phyloP scores from a whole-genome alignment of 1,140 invertebrate species.

The Campoletis sonorensis region DNA sequence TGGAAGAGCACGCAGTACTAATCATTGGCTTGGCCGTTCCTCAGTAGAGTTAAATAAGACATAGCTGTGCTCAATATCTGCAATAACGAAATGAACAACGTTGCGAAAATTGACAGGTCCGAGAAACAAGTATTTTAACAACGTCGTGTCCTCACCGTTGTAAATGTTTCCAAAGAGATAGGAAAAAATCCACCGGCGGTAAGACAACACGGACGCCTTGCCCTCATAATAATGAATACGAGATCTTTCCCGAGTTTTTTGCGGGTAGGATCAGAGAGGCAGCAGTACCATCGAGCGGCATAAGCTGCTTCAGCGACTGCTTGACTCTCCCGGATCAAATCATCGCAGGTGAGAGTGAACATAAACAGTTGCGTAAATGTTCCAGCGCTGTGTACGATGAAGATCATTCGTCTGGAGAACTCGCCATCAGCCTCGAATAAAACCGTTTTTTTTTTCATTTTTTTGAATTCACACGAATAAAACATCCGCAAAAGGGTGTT shows the following conservation, averaged over 20 bases:
- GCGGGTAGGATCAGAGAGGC: not conserved
- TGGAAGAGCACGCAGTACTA: not conserved
- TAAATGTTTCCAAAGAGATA: slow-evolving; percentile 52
- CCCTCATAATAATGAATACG: slow-evolving; percentile 46
- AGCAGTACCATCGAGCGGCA: slow-evolving; percentile 34
- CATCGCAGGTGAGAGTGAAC: slow-evolving; percentile 44
- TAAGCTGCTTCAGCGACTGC: slow-evolving; percentile 37
- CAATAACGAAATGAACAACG: not conserved
- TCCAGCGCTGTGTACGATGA: slow-evolving; percentile 26
- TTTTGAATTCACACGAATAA: too few relatives aligned
- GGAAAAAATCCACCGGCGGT: slow-evolving; percentile 52
- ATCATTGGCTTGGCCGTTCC: slow-evolving; percentile 12
- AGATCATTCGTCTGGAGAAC: not conserved
- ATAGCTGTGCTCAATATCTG: slow-evolving; percentile 46
- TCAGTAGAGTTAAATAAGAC: slow-evolving; percentile 48
- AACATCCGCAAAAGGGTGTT: too few relatives aligned
- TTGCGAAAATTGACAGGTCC: not conserved
- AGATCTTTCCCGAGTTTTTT: slow-evolving; percentile 38
- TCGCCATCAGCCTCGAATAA: slow-evolving; percentile 15
- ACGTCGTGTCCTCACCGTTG: slow-evolving; percentile 36
- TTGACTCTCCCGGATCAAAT: slow-evolving; percentile 37
- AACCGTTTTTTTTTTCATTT: too few relatives aligned
- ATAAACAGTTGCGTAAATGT: slow-evolving; percentile 36
- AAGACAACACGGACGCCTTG: slow-evolving; percentile 38
- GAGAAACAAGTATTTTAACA: not conserved